Conservation (phyloP, 1,140 invertebrate species). For the Apis mellifera region DNA sequence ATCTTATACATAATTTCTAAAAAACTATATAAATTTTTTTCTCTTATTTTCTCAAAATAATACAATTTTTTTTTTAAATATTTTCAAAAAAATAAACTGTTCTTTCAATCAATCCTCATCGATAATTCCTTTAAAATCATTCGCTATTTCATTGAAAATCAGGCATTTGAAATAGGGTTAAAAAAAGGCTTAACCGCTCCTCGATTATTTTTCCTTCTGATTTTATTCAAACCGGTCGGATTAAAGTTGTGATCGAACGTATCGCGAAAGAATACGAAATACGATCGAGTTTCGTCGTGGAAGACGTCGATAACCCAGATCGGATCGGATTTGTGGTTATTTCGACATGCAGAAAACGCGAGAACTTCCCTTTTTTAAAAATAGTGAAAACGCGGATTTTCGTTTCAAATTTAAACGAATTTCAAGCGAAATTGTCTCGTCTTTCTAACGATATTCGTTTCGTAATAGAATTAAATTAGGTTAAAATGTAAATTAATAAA, state of each 20-base stretch:
- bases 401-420: constrained; percentile 2
- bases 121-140: neutral
- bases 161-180: neutral
- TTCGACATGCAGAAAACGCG: constrained; percentile 23
- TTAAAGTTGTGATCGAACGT: constrained; percentile 29
- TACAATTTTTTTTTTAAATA: no score
- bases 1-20: no score
- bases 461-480: no score
- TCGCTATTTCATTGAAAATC: neutral
- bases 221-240: constrained; percentile 4
- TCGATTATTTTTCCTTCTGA: constrained; percentile 19
- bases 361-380: constrained; percentile 25
- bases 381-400: neutral
- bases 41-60: no score
- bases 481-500: no score
- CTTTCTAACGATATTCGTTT: no score
- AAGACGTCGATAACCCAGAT: constrained; percentile 40
- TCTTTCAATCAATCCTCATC: no score
- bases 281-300: constrained; percentile 50
- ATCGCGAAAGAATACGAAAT: neutral
- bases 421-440: neutral
- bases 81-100: no score
- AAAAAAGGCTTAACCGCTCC: neutral
- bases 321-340: constrained; percentile 59
- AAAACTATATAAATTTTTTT: no score